These are phyloP conservation scores for Bombyx mandarina DNA, from an alignment of 1,140 invertebrate species.

Conservation along the genomic window DNA sequence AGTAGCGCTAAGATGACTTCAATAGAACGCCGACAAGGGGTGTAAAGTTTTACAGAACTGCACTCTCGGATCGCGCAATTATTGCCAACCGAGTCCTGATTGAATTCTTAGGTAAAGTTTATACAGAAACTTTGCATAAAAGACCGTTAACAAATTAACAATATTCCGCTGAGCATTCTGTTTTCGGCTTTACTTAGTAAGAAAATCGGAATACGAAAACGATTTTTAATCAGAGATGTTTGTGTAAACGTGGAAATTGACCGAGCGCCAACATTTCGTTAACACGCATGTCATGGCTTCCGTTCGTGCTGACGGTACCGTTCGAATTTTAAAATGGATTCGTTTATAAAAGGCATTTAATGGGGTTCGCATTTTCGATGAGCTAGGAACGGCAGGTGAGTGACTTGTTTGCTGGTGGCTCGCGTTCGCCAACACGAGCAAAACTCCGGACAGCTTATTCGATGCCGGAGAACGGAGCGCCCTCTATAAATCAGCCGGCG, in stretches of 20 bases:
- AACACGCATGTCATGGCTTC: constrained; percentile 64
- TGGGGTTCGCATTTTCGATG: constrained; percentile 63
- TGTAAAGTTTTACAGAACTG: constrained; percentile 63
- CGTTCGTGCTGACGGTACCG: constrained; percentile 59
- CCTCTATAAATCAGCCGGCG: constrained; percentile 64
- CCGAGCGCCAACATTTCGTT: constrained; percentile 58
- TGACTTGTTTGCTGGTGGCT: constrained; percentile 64
- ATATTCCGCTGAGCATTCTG: constrained; percentile 28
- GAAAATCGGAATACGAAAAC: no score
- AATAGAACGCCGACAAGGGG: constrained; percentile 63
- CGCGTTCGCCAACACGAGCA: constrained; percentile 46
- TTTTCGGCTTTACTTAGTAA: constrained; percentile 4
- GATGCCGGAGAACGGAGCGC: constrained; percentile 34
- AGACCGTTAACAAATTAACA: constrained; percentile 52
- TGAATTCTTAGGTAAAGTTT: constrained; percentile 67
- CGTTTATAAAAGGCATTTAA: constrained; percentile 63
- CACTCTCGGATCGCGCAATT: constrained; percentile 58
- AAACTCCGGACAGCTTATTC: constrained; percentile 61
- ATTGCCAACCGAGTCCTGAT: constrained; percentile 63
- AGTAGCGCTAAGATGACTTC: constrained; percentile 66
- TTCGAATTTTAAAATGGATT: constrained; percentile 65
- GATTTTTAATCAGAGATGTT: no score
- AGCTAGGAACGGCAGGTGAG: constrained; percentile 59
- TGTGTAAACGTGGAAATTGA: constrained; percentile 37
- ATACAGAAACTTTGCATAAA: constrained; percentile 56